Evolutionary conservation across 2,888 invertebrate genomes (phyloP).

Genomic region (Diarsia mendica): DNA sequence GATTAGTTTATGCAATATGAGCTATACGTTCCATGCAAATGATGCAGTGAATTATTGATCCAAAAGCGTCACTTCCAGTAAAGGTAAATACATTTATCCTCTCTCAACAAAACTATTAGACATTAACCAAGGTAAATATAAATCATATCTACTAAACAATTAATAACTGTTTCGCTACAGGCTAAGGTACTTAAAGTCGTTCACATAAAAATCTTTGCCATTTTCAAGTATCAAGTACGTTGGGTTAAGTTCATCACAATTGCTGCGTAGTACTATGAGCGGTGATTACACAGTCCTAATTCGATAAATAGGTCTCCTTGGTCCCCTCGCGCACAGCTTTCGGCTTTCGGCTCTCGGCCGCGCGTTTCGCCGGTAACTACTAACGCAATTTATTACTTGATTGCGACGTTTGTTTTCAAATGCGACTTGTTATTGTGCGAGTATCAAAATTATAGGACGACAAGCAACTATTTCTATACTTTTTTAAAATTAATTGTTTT

Average conservation of each 20-base stretch:
- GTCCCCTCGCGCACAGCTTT: conserved; percentile 58
- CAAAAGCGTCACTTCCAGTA: neutral
- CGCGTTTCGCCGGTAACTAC: conserved; percentile 64
- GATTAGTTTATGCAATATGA: neutral
- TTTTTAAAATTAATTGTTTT: neutral
- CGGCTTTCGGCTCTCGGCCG: conserved; percentile 56
- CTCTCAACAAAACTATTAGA: neutral
- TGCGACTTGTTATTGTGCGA: conserved; percentile 51
- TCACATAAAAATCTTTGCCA: neutral
- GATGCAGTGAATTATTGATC: neutral
- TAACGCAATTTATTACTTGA: conserved; percentile 84
- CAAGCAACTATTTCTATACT: neutral
- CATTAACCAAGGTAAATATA: neutral
- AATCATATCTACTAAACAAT: neutral
- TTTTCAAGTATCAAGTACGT: conserved; percentile 67
- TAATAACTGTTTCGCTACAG: neutral
- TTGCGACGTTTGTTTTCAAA: conserved; percentile 81
- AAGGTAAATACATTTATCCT: neutral
- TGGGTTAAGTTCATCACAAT: conserved; percentile 64
- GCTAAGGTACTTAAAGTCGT: neutral
- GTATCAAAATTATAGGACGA: conserved; percentile 24
- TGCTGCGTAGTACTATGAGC: conserved; percentile 75
- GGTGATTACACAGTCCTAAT: conserved; percentile 86
- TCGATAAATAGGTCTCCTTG: conserved; percentile 82
- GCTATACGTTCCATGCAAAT: neutral